phyloP scores from a whole-genome alignment of 2,797 vertebrate species.

The Poecilia velifera region DNA sequence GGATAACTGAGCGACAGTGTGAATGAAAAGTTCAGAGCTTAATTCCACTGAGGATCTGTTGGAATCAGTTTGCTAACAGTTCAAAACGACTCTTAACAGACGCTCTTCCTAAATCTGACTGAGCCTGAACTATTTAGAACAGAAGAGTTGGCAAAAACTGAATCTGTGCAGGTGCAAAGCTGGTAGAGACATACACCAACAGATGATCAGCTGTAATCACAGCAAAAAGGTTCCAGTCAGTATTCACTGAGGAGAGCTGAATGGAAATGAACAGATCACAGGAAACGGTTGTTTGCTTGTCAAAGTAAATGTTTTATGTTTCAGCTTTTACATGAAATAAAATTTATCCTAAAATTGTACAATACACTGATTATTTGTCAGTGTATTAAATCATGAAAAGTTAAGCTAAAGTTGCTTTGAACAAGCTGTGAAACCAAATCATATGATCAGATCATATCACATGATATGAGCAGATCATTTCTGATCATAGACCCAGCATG shows the following conservation, averaged over 20 bases:
- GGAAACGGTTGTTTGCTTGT: too few relatives aligned
- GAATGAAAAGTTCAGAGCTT: neutral
- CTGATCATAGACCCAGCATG: too few relatives aligned
- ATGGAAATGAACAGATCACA: neutral
- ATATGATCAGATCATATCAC: too few relatives aligned
- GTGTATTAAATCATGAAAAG: too few relatives aligned
- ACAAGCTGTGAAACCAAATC: too few relatives aligned
- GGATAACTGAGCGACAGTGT: neutral
- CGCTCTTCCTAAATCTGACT: neutral
- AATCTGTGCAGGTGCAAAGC: neutral
- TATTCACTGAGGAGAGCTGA: neutral
- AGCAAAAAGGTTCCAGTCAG: neutral
- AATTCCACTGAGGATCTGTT: neutral
- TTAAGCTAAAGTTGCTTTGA: too few relatives aligned
- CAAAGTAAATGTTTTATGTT: too few relatives aligned
- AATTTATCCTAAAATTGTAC: too few relatives aligned
- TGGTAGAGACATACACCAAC: neutral
- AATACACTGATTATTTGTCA: too few relatives aligned
- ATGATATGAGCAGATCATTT: too few relatives aligned
- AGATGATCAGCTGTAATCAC: neutral
- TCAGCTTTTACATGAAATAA: too few relatives aligned
- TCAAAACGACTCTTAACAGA: neutral
- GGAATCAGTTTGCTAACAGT: neutral
- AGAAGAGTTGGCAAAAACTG: neutral
- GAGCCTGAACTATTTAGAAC: neutral